These are phyloP conservation scores for Drosophila quadrilineata DNA, from an alignment of 1,140 invertebrate genomes.

Conservation along the genomic window DNA sequence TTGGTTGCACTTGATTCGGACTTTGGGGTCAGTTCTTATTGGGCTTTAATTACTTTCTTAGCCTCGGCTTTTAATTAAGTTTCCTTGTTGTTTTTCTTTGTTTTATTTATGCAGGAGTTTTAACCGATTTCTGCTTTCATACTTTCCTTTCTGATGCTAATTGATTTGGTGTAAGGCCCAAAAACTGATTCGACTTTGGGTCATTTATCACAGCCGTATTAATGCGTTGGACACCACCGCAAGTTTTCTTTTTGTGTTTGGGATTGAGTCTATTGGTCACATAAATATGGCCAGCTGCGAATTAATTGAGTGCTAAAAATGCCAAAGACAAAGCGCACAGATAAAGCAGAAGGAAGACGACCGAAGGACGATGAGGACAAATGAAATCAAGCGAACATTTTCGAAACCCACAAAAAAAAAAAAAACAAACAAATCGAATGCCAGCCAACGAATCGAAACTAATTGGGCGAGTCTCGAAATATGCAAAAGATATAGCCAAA, in stretches of 20 bases:
- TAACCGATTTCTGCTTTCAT: slow-evolving; percentile 11
- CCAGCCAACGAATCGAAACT: slow-evolving; percentile 69
- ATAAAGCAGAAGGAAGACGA: slow-evolving; percentile 13
- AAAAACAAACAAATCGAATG: slow-evolving; percentile 41
- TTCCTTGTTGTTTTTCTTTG: slow-evolving; percentile 57
- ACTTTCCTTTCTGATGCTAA: slow-evolving; percentile 50
- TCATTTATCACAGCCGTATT: slow-evolving; percentile 60
- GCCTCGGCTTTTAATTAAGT: slow-evolving; percentile 64
- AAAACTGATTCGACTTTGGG: background rate
- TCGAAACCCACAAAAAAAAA: slow-evolving; percentile 33
- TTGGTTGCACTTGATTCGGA: slow-evolving; percentile 4
- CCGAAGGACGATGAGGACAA: slow-evolving; percentile 18
- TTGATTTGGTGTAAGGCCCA: slow-evolving; percentile 54
- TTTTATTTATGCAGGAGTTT: slow-evolving; percentile 32
- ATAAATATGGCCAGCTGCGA: slow-evolving; percentile 57
- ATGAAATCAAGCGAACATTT: slow-evolving; percentile 60
- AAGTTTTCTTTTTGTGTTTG: too few species aligned
- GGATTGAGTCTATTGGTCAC: slow-evolving; percentile 17
- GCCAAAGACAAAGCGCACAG: slow-evolving; percentile 34
- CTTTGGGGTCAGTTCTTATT: slow-evolving; percentile 35
- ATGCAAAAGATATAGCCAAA: too few species aligned
- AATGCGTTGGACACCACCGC: too few species aligned
- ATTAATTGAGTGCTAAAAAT: slow-evolving; percentile 71
- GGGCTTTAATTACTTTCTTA: slow-evolving; percentile 66
- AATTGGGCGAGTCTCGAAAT: slow-evolving; percentile 66